phyloP scores from a whole-genome alignment of 1,140 invertebrate species.

The Oncopodura yosiiana region DNA sequence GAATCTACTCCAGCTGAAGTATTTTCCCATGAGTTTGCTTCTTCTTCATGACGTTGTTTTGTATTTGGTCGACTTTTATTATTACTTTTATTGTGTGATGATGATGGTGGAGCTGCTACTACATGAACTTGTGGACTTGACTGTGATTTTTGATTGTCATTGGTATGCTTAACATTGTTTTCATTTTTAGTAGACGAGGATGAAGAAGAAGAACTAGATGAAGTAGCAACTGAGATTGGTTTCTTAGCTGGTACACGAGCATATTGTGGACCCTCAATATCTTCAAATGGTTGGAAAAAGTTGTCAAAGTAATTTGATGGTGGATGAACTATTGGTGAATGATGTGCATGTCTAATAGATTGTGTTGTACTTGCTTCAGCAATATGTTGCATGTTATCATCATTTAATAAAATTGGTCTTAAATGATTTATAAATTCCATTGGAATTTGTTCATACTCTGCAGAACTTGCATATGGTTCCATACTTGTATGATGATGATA shows the following conservation, averaged over 20 bases:
- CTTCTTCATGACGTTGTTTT: no score
- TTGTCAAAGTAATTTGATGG: slow-evolving; percentile 19
- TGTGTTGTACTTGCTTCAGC: neutral
- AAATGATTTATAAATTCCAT: slow-evolving; percentile 22
- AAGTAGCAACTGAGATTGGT: neutral
- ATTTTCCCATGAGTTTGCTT: neutral
- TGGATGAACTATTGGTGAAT: slow-evolving; percentile 18
- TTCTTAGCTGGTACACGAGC: neutral
- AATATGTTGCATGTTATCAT: neutral
- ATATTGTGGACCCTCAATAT: neutral
- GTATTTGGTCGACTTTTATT: neutral
- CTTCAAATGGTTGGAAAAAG: slow-evolving; percentile 22
- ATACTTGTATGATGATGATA: neutral
- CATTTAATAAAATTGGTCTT: slow-evolving; percentile 20
- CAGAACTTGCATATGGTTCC: neutral
- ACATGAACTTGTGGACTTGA: slow-evolving; percentile 13
- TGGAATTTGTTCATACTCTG: slow-evolving; percentile 24
- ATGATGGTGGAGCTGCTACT: neutral
- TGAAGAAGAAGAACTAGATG: no score
- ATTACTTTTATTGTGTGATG: no score
- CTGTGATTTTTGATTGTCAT: slow-evolving; percentile 3
- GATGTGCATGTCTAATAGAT: slow-evolving; percentile 1
- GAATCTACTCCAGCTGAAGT: neutral
- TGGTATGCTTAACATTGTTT: neutral
- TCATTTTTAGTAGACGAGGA: neutral